Evolutionary conservation across 2,888 invertebrate genomes (phyloP).

Genomic region (Scaptodrosophila latifasciaeformis): DNA sequence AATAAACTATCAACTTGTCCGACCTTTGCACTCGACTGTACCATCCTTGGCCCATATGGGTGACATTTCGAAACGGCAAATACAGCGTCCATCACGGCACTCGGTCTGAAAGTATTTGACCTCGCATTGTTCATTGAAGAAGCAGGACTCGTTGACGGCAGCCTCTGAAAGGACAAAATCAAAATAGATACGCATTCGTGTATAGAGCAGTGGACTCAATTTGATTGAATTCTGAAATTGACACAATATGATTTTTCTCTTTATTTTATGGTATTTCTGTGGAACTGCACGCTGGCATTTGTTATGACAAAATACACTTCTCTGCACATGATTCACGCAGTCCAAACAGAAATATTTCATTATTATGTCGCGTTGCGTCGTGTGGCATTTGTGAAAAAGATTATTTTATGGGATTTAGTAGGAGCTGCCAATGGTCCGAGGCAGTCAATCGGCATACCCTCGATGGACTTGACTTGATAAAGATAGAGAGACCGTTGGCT

Average conservation of each 20-base stretch:
- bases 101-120: conserved; percentile 83
- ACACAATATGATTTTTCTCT: too few species aligned
- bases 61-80: conserved; percentile 86
- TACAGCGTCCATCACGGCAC: conserved; percentile 86
- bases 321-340: conserved; percentile 26
- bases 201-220: too few species aligned
- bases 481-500: too few species aligned
- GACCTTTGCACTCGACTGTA: conserved; percentile 84
- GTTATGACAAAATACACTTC: too few species aligned
- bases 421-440: too few species aligned
- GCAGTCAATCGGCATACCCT: too few species aligned
- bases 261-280: too few species aligned
- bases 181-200: neutral
- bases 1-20: conserved; percentile 39
- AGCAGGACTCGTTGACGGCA: conserved; percentile 87
- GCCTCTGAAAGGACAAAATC: conserved; percentile 84
- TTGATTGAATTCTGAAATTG: too few species aligned
- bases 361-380: too few species aligned
- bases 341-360: conserved; percentile 8
- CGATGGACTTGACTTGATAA: too few species aligned
- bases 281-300: too few species aligned
- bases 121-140: conserved; percentile 90
- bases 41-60: conserved; percentile 84
- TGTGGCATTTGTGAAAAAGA: neutral
- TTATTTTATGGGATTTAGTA: too few species aligned